Evolutionary conservation across 1,140 invertebrate species (phyloP), one percentile per base, ranked within the genome.

Genomic region (Antheraea pernyi): DNA sequence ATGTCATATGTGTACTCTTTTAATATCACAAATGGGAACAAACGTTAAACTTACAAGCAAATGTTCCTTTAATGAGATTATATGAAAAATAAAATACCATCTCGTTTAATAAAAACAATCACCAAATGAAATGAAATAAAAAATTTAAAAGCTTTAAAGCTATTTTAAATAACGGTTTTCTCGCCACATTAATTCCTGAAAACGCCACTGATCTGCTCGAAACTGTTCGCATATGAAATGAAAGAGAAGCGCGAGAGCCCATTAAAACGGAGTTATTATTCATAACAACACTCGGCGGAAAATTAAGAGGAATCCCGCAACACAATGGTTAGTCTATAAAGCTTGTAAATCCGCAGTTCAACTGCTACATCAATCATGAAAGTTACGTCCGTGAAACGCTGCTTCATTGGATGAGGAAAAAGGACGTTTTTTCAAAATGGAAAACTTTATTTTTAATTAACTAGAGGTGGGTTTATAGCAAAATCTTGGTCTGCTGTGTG

Each of bases 221-320:
- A 53, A 53, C 46, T 53, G 46, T 71, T 69, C 69, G 62, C 69
- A 60, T 59, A 64, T 66, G 18, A 71, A 76, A 72, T 73, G 71
- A 76, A 75, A 74, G 71, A 71, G 63, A 73, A 73, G 77, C 71
- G 77, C 71, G 78, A 80, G 80, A 77, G 42, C 70, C 70, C 74
- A 76, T 76, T 81, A 82, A 80, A 82, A 79, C 73, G 60, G 67
- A 69, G 65, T 80, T 80, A 75, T 80, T 79, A 84, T 83, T 83
- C 78, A 76, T 77, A 69, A 67, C 69, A 67, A 77, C 72, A 73
- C 67, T 70, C 61, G 72, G 68, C 79, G 81, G 79, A 81, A 82
- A 84, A 86, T 85, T 84, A 83, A 86, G 75, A 80, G 70, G 72
- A 77, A 64, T 72, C 72, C 68, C 19, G 16, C 62, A 73, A 77